Conservation (phyloP, 1,140 invertebrate genomes). For the Achatina immaculata region DNA sequence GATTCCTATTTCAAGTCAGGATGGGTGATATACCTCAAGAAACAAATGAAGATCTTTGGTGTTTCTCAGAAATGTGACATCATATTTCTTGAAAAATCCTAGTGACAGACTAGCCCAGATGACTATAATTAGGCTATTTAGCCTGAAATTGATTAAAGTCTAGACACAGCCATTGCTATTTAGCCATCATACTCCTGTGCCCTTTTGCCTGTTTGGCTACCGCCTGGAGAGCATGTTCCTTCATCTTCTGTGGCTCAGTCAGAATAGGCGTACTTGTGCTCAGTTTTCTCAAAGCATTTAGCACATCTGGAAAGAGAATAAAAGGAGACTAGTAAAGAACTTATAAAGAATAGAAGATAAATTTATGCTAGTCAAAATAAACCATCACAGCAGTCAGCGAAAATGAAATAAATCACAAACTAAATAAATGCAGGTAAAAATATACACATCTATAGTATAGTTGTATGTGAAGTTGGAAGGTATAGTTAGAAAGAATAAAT, state of each 20-base stretch:
- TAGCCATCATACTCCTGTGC: background rate
- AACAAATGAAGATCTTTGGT: no score
- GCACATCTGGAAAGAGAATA: conserved; percentile 79
- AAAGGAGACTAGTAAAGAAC: background rate
- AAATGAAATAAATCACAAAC: background rate
- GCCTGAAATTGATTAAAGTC: background rate
- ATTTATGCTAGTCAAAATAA: no score
- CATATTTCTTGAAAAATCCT: no score
- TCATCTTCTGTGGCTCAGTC: conserved; percentile 86
- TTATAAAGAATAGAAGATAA: background rate
- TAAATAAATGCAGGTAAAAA: background rate
- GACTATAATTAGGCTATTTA: background rate
- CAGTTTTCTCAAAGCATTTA: conserved; percentile 90
- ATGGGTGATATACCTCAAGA: no score
- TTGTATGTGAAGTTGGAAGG: background rate
- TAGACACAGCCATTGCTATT: conserved; percentile 3
- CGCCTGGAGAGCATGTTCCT: conserved; percentile 75
- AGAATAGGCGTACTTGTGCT: conserved; percentile 94
- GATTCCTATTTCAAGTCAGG: no score
- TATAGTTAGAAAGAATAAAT: background rate
- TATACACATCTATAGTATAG: background rate
- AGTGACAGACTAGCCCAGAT: no score
- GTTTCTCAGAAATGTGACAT: no score
- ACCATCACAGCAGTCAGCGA: no score
- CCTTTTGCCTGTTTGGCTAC: conserved; percentile 49